A percentile compares a stretch with the other conserved stretches of the same genome.
phyloP scores from a whole-genome alignment of 2,888 invertebrate genomes.

The Rutpela maculata region DNA sequence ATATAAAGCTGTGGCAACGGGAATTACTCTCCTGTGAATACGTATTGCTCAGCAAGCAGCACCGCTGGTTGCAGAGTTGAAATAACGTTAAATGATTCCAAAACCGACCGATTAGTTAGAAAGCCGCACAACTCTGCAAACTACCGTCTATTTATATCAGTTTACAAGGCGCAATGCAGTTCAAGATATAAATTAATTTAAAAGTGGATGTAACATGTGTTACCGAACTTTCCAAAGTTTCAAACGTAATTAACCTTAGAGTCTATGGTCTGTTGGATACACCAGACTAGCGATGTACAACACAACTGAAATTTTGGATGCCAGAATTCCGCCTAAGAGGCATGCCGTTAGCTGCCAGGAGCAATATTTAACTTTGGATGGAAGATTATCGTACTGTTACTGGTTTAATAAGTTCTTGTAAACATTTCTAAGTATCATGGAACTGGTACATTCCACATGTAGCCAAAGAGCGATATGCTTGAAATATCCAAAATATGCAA shows the following conservation, averaged over 20 bases:
- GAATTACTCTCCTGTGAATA: constrained; percentile 33
- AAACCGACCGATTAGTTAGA: constrained; percentile 60
- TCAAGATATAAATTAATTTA: constrained; percentile 71
- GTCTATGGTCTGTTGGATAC: constrained; percentile 51
- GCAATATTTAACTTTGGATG: constrained; percentile 12
- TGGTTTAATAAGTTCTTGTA: neutral
- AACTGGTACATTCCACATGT: no score
- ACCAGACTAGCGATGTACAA: constrained; percentile 43
- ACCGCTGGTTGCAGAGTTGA: neutral
- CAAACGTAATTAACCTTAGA: constrained; percentile 65
- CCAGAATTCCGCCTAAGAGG: constrained; percentile 18
- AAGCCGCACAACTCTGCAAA: constrained; percentile 62
- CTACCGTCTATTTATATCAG: constrained; percentile 66
- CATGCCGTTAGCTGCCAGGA: constrained; percentile 20
- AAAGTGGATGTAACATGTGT: constrained; percentile 67
- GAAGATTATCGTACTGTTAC: neutral
- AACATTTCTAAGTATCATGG: no score
- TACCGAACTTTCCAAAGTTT: constrained; percentile 65
- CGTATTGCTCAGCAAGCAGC: constrained; percentile 6
- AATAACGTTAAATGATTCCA: constrained; percentile 52
- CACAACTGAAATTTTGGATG: constrained; percentile 5
- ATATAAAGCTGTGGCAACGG: constrained; percentile 23
- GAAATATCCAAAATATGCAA: no score
- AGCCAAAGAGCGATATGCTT: no score
- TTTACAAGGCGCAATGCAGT: constrained; percentile 65